Evolutionary conservation across 2,888 invertebrate genomes (phyloP), one percentile per base, ranked within the genome.

Genomic region (Mesorhabditis sp.): DNA sequence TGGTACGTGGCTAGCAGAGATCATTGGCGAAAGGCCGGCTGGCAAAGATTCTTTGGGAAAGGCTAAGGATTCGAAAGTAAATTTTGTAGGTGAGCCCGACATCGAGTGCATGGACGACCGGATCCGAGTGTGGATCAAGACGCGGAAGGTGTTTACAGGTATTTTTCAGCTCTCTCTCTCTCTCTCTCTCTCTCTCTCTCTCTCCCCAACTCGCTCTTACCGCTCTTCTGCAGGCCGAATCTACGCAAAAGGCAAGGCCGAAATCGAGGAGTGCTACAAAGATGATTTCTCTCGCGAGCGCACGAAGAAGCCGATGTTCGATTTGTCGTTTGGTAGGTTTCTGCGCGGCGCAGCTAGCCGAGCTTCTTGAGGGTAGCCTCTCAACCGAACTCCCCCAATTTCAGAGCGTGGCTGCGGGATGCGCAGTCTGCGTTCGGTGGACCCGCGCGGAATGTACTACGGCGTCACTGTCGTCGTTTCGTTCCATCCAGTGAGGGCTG

Each of bases 361-460:
- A 28, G 28, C 2, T 28, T 28, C 28, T 28, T 28, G 28, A 28
- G 28, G 1, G 2, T 28, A 28, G 2, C 28, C 28, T 28, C 28
- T 28, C 28, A 28, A 28, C 1, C 2, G 28, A 28, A 28, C 58
- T 0, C n/a, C 6, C n/a, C 10, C 58, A 50, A 50, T 13, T 50
- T 2, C n/a, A 50, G 58, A 13, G 7, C 58, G 58, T 62, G 74
- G 66, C 4, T 84, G 84, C 71, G 86, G 86, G 50, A 86, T 86
- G 86, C 83, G 82, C 65, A 82, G 83, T 69, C 73, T 86, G 42
- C 67, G 86, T 79, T 85, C 84, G 66, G 75, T 83, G 50, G 84
- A 86, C 68, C 86, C 86, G 7, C 79, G 86, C 7, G 86, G 86
- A 43, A 86, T 86, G 86, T 86, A 86, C 74, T 86, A 86, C 76